Conservation (phyloP, 2,888 invertebrate genomes). For the Macaria liturata region DNA sequence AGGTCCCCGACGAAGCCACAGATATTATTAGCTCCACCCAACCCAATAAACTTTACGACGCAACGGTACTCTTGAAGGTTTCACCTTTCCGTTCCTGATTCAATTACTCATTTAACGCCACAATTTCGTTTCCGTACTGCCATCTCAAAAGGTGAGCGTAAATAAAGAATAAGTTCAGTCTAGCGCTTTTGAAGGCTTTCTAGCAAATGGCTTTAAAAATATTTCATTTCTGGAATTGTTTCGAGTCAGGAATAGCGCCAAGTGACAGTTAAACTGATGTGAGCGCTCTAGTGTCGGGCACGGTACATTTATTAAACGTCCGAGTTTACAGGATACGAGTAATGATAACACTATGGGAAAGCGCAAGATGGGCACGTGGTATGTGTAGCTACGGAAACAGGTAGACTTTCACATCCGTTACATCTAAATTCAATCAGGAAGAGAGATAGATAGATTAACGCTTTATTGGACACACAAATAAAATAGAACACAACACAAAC, state of each 20-base stretch:
- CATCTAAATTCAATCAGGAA: conserved; percentile 21
- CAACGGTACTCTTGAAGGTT: conserved; percentile 9
- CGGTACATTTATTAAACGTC: conserved; percentile 70
- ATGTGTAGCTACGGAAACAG: neutral
- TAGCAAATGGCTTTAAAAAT: conserved; percentile 77
- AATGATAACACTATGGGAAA: conserved; percentile 30
- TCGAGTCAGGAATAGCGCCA: conserved; percentile 71
- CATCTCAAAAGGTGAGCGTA: conserved; percentile 37
- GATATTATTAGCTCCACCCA: conserved; percentile 12
- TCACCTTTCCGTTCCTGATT: conserved; percentile 18
- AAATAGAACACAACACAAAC: too few species aligned
- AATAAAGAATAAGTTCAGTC: conserved; percentile 66
- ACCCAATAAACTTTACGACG: conserved; percentile 12
- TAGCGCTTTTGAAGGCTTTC: conserved; percentile 66
- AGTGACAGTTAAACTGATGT: conserved; percentile 77
- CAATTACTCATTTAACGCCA: conserved; percentile 31
- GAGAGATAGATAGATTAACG: too few species aligned
- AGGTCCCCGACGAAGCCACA: neutral
- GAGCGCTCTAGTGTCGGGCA: conserved; percentile 50
- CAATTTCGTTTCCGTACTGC: conserved; percentile 30
- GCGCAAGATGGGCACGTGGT: conserved; percentile 4
- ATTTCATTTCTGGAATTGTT: conserved; percentile 78
- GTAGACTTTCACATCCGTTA: conserved; percentile 15
- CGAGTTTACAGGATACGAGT: conserved; percentile 45
- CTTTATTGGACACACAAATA: too few species aligned